Evolutionary conservation across 2,888 invertebrate genomes (phyloP).

Genomic region (Atrina japonica): DNA sequence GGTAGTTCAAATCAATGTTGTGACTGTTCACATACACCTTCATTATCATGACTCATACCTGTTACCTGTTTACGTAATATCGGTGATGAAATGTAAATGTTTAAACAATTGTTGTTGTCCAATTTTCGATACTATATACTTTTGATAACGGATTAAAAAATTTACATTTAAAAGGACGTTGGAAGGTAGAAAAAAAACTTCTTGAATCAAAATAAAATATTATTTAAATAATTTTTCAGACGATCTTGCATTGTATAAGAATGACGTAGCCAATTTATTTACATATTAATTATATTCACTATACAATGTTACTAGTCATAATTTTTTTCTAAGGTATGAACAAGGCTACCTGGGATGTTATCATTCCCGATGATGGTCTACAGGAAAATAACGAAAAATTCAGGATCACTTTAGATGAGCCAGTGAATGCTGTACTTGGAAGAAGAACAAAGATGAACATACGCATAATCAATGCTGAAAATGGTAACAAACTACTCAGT

Average conservation of each 20-base stretch:
- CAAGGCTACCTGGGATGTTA: slow-evolving; percentile 70
- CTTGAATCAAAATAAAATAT: too few species aligned
- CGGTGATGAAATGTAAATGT: too few species aligned
- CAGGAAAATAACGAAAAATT: slow-evolving; percentile 76
- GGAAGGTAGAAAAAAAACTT: too few species aligned
- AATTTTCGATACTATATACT: too few species aligned
- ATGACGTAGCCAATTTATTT: too few species aligned
- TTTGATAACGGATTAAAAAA: too few species aligned
- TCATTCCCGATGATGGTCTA: slow-evolving; percentile 69
- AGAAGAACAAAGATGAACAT: slow-evolving; percentile 68
- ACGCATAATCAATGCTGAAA: slow-evolving; percentile 73
- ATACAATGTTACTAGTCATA: too few species aligned
- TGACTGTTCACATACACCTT: not conserved
- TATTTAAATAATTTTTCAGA: too few species aligned
- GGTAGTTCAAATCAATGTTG: slow-evolving; percentile 56
- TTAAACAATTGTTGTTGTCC: too few species aligned
- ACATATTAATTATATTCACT: too few species aligned
- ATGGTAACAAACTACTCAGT: slow-evolving; percentile 70
- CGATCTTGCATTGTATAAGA: too few species aligned
- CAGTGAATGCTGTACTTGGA: slow-evolving; percentile 76
- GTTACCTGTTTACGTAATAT: not conserved
- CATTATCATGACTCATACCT: not conserved
- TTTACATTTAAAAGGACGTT: too few species aligned
- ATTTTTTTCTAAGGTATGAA: slow-evolving; percentile 66
- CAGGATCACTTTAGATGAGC: slow-evolving; percentile 70